A percentile compares a stretch with the other conserved stretches of the same genome.
These are phyloP conservation scores for Tragelaphus oryx DNA, from an alignment of 2,797 vertebrate species.

Conservation along the genomic window DNA sequence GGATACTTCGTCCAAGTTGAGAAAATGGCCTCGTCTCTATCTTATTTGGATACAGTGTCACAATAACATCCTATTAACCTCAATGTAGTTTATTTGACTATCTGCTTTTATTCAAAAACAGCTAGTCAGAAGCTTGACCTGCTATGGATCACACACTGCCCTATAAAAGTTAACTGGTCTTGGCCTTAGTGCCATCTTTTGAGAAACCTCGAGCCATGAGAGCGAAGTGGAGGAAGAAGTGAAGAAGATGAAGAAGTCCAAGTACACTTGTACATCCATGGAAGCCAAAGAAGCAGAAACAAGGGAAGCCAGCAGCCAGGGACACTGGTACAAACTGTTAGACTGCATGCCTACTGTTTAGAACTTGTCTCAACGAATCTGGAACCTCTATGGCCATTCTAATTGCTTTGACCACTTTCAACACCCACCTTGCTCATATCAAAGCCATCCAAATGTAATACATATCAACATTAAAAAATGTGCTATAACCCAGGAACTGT, in stretches of 20 bases:
- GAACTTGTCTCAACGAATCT: background rate
- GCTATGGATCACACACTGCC: background rate
- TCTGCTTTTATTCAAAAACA: slow-evolving; percentile 72
- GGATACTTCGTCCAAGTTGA: background rate
- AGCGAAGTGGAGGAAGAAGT: background rate
- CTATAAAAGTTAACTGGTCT: slow-evolving; percentile 63
- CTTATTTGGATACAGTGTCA: background rate
- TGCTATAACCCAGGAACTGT: background rate
- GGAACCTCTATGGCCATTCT: background rate
- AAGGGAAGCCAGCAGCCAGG: background rate
- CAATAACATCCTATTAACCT: slow-evolving; percentile 60
- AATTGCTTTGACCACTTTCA: background rate
- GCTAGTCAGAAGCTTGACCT: slow-evolving; percentile 44
- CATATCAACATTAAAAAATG: background rate
- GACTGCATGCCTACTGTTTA: background rate
- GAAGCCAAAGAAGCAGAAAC: background rate
- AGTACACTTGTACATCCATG: background rate
- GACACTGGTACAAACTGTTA: background rate
- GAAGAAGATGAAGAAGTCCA: background rate
- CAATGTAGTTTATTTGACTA: slow-evolving; percentile 56
- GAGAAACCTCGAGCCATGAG: background rate
- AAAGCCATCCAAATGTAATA: background rate
- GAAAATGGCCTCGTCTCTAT: background rate
- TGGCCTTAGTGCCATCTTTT: background rate
- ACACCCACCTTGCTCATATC: background rate